Conservation (phyloP, 2,113 vertebrate species). For the Micromys minutus region DNA sequence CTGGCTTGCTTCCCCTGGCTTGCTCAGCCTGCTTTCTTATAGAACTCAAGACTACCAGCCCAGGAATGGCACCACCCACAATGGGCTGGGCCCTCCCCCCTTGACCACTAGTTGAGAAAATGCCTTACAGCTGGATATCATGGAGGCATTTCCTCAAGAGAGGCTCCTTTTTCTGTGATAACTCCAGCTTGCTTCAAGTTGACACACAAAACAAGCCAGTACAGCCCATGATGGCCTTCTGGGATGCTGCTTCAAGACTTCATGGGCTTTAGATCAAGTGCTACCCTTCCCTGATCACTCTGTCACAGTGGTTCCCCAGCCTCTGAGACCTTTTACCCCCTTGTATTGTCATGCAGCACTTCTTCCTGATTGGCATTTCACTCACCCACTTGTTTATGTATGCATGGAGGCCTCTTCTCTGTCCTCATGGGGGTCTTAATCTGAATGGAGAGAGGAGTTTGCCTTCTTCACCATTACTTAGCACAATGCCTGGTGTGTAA, state of each 20-base stretch:
- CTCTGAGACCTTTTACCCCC: background rate
- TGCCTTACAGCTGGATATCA: no score
- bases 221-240: background rate
- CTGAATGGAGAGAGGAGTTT: background rate
- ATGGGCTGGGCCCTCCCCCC: no score
- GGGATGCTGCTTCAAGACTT: background rate
- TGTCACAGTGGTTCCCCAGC: background rate
- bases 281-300: background rate
- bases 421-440: background rate
- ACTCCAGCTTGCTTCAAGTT: no score
- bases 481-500: background rate
- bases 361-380: background rate
- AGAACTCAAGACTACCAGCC: no score
- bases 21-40: no score
- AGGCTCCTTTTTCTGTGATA: no score
- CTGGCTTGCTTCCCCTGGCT: no score
- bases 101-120: no score
- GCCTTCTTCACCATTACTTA: background rate
- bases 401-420: conserved; percentile 1
- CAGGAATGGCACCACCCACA: no score
- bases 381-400: background rate
- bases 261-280: background rate
- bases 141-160: no score
- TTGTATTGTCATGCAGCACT: background rate
- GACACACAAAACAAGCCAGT: no score